Evolutionary conservation across 1,140 invertebrate species (phyloP), one percentile per base, ranked within the genome.

Genomic region (Helicoverpa armigera): DNA sequence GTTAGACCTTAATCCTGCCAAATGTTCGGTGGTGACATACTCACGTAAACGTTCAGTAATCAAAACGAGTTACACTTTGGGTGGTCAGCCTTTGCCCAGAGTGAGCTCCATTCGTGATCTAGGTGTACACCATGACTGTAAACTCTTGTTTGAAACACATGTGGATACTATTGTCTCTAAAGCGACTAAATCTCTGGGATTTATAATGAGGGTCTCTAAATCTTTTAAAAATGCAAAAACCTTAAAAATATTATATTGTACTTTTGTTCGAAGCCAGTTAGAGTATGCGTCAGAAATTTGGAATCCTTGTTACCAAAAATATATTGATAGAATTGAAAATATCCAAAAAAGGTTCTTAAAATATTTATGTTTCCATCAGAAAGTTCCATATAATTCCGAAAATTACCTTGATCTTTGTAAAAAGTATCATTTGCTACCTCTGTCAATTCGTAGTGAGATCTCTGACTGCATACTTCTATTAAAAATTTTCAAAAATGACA

Each of bases 1-100:
- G 12, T 18, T 83, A 12, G 79, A 80, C 14, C 50, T 77, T 2
- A 78, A 83, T 58, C 43, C 73, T 1, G 29, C 43, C n/a, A 79
- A 80, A 43, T 83, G 61, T 31, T 54, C 11, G 5, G 3, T 80
- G 3, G 5, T 77, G 1, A 83, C 63, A 2, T 83, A 53, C 60
- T 23, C 23, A 51, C 23, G 48, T 7, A 74, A 78, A 53, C 18
- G 18, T 16, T 23, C 56, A 23, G 2, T 23, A 16, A 4, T 23
- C 10, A 16, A 9, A n/a, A 18, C n/a, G 10, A 23, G 7, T n/a
- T 54, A 54, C 16, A 60, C 56, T 3, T 11, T 23, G 2, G 56
- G 18, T 60, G 56, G 9, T 23, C 16, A 23, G 3, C 9, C 29
- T 3, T 23, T 60, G 12, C 18, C 18, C 29, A 60, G 18, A 60